Conservation (phyloP, 1,140 invertebrate species). For the Euglossa dilemma region DNA sequence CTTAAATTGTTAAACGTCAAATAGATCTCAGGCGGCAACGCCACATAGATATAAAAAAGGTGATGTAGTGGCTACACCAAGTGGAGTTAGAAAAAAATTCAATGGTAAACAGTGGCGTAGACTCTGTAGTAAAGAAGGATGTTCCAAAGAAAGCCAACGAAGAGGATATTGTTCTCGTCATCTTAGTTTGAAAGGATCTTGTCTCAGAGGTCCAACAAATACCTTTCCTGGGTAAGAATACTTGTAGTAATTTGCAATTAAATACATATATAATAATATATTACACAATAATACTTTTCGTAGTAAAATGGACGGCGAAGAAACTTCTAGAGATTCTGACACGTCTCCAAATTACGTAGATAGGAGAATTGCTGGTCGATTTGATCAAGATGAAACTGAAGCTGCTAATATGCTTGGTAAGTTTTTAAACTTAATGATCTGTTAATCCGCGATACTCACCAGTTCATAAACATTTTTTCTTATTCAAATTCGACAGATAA, state of each 20-base stretch:
- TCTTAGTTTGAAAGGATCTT: constrained; percentile 92
- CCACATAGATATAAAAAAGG: constrained; percentile 99
- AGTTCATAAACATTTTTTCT: too few relatives aligned
- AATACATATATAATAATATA: neutral
- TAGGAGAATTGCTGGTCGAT: constrained; percentile 88
- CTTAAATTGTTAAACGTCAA: constrained; percentile 50
- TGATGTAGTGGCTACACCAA: constrained; percentile 97
- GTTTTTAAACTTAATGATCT: neutral
- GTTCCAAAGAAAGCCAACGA: constrained; percentile 98
- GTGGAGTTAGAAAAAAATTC: constrained; percentile 98
- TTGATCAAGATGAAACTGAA: constrained; percentile 97
- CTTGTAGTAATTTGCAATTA: neutral
- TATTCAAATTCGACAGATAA: too few relatives aligned
- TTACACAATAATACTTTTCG: constrained; percentile 56
- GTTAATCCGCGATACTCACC: too few relatives aligned
- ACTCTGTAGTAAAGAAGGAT: constrained; percentile 96
- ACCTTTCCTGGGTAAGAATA: constrained; percentile 81
- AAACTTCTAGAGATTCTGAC: constrained; percentile 94
- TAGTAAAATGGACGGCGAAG: constrained; percentile 90
- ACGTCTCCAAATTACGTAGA: constrained; percentile 91
- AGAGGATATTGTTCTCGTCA: constrained; percentile 98
- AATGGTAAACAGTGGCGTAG: constrained; percentile 99
- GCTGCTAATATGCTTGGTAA: constrained; percentile 97
- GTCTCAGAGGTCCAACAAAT: constrained; percentile 82
- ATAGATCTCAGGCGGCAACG: constrained; percentile 93